phyloP scores from a whole-genome alignment of 2,888 invertebrate genomes.

The Cerastis rubricosa region DNA sequence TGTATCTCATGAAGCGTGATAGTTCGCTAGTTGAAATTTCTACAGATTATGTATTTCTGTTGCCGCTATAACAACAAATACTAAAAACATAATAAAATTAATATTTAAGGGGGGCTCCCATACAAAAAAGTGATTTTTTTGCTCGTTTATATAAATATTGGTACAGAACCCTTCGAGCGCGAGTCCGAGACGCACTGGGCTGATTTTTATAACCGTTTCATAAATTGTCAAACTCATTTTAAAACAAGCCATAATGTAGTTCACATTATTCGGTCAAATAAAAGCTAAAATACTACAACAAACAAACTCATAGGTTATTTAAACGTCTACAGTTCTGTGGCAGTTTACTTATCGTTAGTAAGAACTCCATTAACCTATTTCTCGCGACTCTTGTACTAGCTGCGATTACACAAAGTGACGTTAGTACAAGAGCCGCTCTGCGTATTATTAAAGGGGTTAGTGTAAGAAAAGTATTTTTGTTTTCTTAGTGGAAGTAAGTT shows the following conservation, averaged over 20 bases:
- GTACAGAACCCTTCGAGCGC: too few relatives aligned
- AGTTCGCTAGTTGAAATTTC: too few relatives aligned
- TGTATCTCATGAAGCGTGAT: too few relatives aligned
- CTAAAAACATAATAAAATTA: too few relatives aligned
- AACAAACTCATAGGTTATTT: background rate
- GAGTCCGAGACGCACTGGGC: too few relatives aligned
- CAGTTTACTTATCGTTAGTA: constrained; percentile 27
- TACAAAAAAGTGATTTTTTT: too few relatives aligned
- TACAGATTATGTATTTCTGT: too few relatives aligned
- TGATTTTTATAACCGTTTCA: too few relatives aligned
- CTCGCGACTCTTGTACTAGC: constrained; percentile 38
- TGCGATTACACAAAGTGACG: constrained; percentile 33
- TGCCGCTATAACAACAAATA: too few relatives aligned
- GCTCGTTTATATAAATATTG: too few relatives aligned
- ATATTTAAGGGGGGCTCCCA: too few relatives aligned
- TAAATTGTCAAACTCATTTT: background rate
- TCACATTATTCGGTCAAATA: background rate
- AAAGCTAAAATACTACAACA: background rate
- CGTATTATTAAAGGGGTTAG: constrained; percentile 1
- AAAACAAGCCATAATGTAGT: background rate
- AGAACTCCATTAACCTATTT: constrained; percentile 52
- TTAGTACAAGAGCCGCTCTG: constrained; percentile 29
- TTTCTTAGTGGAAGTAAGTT: background rate
- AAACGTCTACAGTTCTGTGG: background rate
- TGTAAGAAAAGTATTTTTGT: background rate